Conservation (phyloP, 2,113 vertebrate genomes). For the Zosterops lateralis region DNA sequence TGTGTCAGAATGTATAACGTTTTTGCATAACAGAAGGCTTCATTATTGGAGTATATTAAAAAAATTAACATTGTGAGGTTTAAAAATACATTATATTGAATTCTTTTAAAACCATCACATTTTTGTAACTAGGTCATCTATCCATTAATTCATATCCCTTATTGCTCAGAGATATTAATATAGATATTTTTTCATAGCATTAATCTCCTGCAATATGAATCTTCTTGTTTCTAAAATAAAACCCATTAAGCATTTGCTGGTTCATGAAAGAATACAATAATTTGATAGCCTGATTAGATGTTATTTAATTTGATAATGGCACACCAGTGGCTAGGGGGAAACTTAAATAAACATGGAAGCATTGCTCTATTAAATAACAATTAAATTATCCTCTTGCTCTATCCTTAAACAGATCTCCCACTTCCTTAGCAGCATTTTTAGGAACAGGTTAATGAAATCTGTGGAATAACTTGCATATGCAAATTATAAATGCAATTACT, state of each 20-base stretch:
- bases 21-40: constrained; percentile 16
- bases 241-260: constrained; percentile 44
- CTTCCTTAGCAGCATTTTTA: constrained; percentile 51
- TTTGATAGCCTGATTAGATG: constrained; percentile 49
- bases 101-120: constrained; percentile 19
- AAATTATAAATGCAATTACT: constrained; percentile 41
- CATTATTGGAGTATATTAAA: not conserved
- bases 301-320: constrained; percentile 63
- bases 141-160: constrained; percentile 49
- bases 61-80: not conserved
- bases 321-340: not conserved
- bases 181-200: constrained; percentile 41
- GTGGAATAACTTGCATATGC: constrained; percentile 21
- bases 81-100: constrained; percentile 41
- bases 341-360: constrained; percentile 3
- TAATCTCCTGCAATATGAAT: constrained; percentile 47
- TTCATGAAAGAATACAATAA: constrained; percentile 48
- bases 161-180: constrained; percentile 50
- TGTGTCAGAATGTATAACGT: not conserved
- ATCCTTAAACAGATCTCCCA: constrained; percentile 1
- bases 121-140: constrained; percentile 64
- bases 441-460: constrained; percentile 36
- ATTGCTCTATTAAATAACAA: constrained; percentile 23
- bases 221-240: constrained; percentile 39
- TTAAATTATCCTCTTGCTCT: constrained; percentile 12